Evolutionary conservation across 2,888 invertebrate genomes (phyloP).

Genomic region (Rhogogaster chlorosoma): DNA sequence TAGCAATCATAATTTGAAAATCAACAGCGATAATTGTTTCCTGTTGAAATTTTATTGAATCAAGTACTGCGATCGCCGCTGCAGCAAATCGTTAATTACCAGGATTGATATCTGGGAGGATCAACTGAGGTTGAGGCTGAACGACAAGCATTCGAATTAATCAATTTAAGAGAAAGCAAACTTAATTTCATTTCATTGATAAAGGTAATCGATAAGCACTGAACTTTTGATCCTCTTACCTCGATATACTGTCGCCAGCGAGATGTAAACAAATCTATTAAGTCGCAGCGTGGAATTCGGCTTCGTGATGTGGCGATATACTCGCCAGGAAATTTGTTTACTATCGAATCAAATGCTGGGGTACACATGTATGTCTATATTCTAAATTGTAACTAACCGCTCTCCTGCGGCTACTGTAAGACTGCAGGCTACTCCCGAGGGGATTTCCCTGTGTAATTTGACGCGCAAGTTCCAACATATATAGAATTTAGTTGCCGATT

Average conservation of each 20-base stretch:
- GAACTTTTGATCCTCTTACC: conserved; percentile 27
- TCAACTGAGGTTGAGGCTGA: conserved; percentile 21
- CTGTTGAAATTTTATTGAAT: not conserved
- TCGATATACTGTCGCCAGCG: not conserved
- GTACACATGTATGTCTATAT: not conserved
- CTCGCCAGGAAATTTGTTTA: not conserved
- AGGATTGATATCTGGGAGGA: not conserved
- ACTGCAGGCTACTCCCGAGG: not conserved
- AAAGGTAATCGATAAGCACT: not conserved
- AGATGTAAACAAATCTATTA: conserved; percentile 38
- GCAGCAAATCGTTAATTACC: not conserved
- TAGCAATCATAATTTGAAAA: not conserved
- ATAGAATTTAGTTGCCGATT: not conserved
- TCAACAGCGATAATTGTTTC: not conserved
- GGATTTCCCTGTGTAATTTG: not conserved
- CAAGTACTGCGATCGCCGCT: not conserved
- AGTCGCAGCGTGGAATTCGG: conserved; percentile 16
- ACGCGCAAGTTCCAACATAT: not conserved
- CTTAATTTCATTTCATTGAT: not conserved
- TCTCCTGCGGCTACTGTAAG: not conserved
- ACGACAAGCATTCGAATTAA: not conserved
- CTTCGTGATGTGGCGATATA: not conserved
- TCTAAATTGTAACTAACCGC: conserved; percentile 13
- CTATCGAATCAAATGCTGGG: not conserved
- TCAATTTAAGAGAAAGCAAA: not conserved